A percentile compares a stretch with the other conserved stretches of the same genome.
phyloP scores from a whole-genome alignment of 2,888 invertebrate species.

The Antheraea yamamai region DNA sequence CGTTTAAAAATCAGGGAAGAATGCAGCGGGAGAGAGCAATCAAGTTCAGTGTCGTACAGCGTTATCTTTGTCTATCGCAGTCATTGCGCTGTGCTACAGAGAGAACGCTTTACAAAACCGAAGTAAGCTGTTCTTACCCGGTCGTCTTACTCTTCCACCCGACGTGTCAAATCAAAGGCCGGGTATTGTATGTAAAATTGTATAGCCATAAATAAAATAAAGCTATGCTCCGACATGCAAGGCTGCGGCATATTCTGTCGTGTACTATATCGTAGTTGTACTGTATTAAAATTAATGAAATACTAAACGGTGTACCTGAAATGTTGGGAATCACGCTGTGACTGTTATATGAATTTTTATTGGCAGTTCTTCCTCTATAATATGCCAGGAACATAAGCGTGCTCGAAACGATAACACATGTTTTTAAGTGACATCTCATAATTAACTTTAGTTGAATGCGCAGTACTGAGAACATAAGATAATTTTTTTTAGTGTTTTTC shows the following conservation, averaged over 20 bases:
- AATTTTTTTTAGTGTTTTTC: neutral
- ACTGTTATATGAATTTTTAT: neutral
- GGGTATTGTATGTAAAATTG: too few relatives aligned
- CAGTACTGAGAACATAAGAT: neutral
- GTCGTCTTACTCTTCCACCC: too few relatives aligned
- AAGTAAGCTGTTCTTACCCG: too few relatives aligned
- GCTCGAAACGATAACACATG: slow-evolving; percentile 1
- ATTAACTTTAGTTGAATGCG: neutral
- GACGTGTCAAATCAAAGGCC: too few relatives aligned
- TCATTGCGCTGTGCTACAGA: too few relatives aligned
- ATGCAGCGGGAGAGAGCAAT: too few relatives aligned
- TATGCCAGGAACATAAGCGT: slow-evolving; percentile 11
- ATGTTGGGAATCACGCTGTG: slow-evolving; percentile 6
- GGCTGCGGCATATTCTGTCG: too few relatives aligned
- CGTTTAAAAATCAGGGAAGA: neutral
- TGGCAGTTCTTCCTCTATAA: neutral
- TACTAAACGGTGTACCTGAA: neutral
- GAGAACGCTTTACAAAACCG: too few relatives aligned
- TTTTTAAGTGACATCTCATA: slow-evolving; percentile 7
- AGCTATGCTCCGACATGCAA: neutral
- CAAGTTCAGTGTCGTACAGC: too few relatives aligned
- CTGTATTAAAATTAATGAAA: neutral
- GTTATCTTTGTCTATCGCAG: too few relatives aligned
- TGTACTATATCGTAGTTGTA: too few relatives aligned
- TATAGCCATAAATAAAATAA: neutral